Evolutionary conservation across 2,888 invertebrate genomes (phyloP), one percentile per base, ranked within the genome.

Genomic region (Zygaena filipendulae): DNA sequence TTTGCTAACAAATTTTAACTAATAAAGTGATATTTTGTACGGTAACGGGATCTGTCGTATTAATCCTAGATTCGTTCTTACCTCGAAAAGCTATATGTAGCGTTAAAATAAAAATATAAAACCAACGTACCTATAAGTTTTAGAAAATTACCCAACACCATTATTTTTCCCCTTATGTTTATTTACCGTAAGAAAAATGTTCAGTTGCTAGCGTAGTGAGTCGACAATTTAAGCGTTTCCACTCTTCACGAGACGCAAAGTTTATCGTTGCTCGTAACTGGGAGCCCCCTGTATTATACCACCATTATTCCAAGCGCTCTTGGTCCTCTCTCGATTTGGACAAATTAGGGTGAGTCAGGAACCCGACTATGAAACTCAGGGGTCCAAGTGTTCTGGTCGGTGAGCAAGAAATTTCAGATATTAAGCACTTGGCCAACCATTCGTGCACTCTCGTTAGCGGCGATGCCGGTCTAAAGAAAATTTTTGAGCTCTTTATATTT

Each of bases 241-340:
- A 54, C 70, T 72, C 74, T 72, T 68, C 63, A 59, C 59, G 59
- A 58, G 59, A 59, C 68, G 58, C 62, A 53, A 69, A 75, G 59
- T 75, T 75, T 75, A 74, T 75, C 64, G 74, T 62, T 54, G 53
- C 49, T 63, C 67, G 69, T 74, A 71, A 74, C 74, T 64, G 61
- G 58, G 55, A 58, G 36, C 54, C 55, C 52, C 54, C 45, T 48
- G 51, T 52, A 54, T 52, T 49, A 45, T 38, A 39, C 49, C 39
- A 37, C 74, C 69, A 68, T 36, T 34, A 27, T 38, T 44, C 25
- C 33, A 29, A 37, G 64, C 53, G 30, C 63, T 45, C n/a, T 45
- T 43, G 24, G 34, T 38, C 47, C 44, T 40, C 50, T 38, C 38
- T 27, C 28, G 6, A 19, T 34, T 18, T 38, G 35, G 35, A 38